phyloP scores from a whole-genome alignment of 2,113 vertebrate species.

The Sinocyclocheilus rhinocerous region DNA sequence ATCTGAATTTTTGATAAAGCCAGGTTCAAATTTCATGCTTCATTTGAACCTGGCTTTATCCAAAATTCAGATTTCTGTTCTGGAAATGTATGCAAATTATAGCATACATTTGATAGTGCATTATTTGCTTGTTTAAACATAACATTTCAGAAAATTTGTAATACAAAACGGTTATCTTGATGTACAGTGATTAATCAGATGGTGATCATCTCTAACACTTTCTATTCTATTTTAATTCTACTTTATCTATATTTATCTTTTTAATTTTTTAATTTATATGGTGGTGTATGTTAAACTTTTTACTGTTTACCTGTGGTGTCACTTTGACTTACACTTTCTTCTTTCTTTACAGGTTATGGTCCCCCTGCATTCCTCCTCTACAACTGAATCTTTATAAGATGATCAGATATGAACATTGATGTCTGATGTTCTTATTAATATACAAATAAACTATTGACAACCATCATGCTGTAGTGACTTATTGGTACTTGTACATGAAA shows the following conservation, averaged over 20 bases:
- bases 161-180: not conserved
- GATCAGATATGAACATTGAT: constrained; percentile 62
- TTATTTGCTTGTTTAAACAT: not conserved
- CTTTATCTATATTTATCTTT: too few relatives aligned
- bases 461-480: constrained; percentile 29
- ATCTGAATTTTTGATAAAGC: too few relatives aligned
- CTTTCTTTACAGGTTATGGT: constrained; percentile 29
- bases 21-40: too few relatives aligned
- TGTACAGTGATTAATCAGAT: not conserved
- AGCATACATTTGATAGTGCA: not conserved
- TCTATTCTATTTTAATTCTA: too few relatives aligned
- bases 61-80: not conserved
- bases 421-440: constrained; percentile 63
- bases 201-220: too few relatives aligned
- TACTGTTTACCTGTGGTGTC: not conserved
- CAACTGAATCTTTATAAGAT: constrained; percentile 55
- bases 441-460: constrained; percentile 72
- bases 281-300: too few relatives aligned
- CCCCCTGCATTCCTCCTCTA: constrained; percentile 46
- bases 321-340: not conserved
- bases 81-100: not conserved
- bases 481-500: not conserved
- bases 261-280: too few relatives aligned
- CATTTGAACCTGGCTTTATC: not conserved
- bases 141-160: not conserved